Evolutionary conservation across 2,113 vertebrate species (phyloP), one percentile per base, ranked within the genome.

Genomic region (Cacatua alba): DNA sequence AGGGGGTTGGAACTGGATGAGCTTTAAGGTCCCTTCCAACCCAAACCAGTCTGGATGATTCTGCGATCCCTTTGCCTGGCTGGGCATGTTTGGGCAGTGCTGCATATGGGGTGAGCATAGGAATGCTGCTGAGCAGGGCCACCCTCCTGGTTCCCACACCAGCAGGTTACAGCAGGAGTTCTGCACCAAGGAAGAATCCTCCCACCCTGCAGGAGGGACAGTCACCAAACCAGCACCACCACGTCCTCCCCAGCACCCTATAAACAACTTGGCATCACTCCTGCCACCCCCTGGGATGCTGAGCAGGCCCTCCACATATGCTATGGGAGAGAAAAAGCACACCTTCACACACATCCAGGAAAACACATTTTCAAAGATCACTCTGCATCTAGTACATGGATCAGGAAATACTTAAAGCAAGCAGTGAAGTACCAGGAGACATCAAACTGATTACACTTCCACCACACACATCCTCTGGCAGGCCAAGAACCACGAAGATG

Each of bases 161-260:
- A 35, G 17, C 37, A 51, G 31, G 53, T 48, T 21, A 63, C 51
- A 64, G 52, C 15, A 24, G 16, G 26, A 67, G 37, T 48, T 41
- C 67, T 33, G 18, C 37, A 52, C 23, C 13, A 46, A 41, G 35
- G 26, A 70, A 52, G n/a, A 41, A 65, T 15, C 41, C 14, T 46
- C 71, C 43, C 8, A 5, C 75, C 41, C 29, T 28, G 44, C 60
- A 62, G 53, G 29, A 67, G 37, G 57, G 62, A 79, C 51, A 83
- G n/a, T 15, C 57, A 46, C 24, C 2, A 1, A 84, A 21, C 26
- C 49, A 63, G 23, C 0, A 0, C 0, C 2, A 76, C 82, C 57
- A 59, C 0, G 0, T 33, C n/a, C 31, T 81, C 21, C 35, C 28
- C 28, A 25, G 35, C 1, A 0, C 2, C 2, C 33, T 13, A 41